Base-by-base conservation (phyloP, 1,140 invertebrate species). In the Augochlora pura region DNA sequence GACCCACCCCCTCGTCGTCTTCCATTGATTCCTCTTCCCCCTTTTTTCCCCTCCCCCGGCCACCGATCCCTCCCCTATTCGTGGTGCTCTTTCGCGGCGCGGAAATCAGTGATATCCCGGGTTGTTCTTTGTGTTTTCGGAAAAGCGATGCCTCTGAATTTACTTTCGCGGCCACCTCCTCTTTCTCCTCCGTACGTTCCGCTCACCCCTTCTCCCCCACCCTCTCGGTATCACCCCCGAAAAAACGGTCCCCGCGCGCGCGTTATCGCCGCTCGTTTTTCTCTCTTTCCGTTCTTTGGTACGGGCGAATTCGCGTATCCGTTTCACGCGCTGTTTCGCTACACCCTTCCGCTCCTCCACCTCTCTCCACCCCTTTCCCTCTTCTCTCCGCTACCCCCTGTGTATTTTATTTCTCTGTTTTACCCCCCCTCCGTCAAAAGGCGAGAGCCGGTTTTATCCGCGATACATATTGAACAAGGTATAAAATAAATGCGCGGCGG, bases 1-100 rank as follows among this genome's bases (percentile, higher is more conserved):
- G 38, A 27, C 69, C 69, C 67, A 86, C 83, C 63, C 60, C 71
- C 38, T 78, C 66, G 77, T 76, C 82, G 81, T 77, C 73, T 79
- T 57, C 25, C 52, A 18, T 75, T 79, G 25, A 77, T 80, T 64
- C 66, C 6, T 10, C 38, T 52, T 76, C 49, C n/a, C 25, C 16
- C 18, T 82, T 65, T 63, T 39, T 32, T 32, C 32, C 32, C 32
- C 32, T 32, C 32, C 32, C 32, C 32, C 32, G 4, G 1, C 32
- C 32, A 4, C 32, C 32, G 32, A 32, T 32, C 32, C 32, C 32
- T 4, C 62, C 54, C 27, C 52, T 25, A 39, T 75, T 25, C 16
- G 27, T 27, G 32, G 63, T 12, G 39, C 39, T 49, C 23, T n/a
- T 39, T 62, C 52, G 57, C 49, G 38, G 8, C n/a, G 39, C 23